Conservation (phyloP, 2,797 vertebrate genomes). For the Danio kyathit region DNA sequence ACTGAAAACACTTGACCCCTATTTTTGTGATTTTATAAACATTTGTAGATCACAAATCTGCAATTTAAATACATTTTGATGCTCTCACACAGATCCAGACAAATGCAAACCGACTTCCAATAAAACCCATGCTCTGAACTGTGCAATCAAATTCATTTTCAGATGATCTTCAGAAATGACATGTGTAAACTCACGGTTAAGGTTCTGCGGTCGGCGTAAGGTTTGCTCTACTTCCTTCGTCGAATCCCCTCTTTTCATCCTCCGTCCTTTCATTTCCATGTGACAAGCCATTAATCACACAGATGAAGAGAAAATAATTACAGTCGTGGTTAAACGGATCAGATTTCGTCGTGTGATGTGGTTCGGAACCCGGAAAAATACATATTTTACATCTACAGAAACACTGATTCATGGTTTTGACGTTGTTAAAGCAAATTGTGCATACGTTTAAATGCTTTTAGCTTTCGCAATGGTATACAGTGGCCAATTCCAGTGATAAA, state of each 20-base stretch:
- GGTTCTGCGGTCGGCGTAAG: constrained; percentile 44
- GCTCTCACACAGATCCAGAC: background rate
- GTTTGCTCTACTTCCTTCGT: constrained; percentile 47
- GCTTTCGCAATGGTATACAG: constrained; percentile 27
- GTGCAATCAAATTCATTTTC: constrained; percentile 44
- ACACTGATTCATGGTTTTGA: constrained; percentile 55
- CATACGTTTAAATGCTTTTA: constrained; percentile 37
- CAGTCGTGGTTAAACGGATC: constrained; percentile 41
- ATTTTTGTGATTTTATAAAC: background rate
- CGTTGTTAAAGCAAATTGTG: constrained; percentile 33
- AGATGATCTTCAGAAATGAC: constrained; percentile 47
- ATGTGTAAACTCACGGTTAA: constrained; percentile 45
- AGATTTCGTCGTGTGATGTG: constrained; percentile 55
- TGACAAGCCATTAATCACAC: constrained; percentile 61
- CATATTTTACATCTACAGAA: constrained; percentile 43
- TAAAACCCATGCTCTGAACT: constrained; percentile 23
- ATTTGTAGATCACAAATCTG: constrained; percentile 3
- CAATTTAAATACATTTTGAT: background rate
- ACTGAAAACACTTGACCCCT: constrained; percentile 4
- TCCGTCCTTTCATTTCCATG: constrained; percentile 60
- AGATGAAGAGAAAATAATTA: constrained; percentile 60
- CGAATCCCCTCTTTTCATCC: constrained; percentile 48
- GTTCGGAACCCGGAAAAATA: constrained; percentile 51
- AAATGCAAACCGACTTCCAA: constrained; percentile 24
- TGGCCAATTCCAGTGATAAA: constrained; percentile 47